phyloP scores from a whole-genome alignment of 1,140 invertebrate genomes.

The Lucilia cuprina region DNA sequence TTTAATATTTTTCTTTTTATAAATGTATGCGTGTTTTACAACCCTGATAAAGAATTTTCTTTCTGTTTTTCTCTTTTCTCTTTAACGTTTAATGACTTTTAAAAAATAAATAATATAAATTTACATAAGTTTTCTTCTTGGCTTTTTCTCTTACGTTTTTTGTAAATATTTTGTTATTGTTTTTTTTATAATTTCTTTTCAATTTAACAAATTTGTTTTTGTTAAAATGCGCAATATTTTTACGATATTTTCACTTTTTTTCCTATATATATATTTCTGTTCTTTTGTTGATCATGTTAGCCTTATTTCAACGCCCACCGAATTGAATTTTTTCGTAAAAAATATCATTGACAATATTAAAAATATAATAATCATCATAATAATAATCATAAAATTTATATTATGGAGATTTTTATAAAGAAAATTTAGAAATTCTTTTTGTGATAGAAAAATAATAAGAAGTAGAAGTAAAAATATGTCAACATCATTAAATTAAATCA shows the following conservation, averaged over 20 bases:
- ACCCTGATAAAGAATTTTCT: constrained; percentile 2
- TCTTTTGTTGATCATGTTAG: neutral
- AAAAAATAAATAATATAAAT: neutral
- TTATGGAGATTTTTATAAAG: neutral
- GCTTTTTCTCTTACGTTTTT: neutral
- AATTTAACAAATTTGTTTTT: neutral
- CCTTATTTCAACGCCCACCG: neutral
- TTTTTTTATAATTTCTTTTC: neutral
- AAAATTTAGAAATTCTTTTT: neutral
- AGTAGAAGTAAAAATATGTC: neutral
- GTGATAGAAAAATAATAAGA: neutral
- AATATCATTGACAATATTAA: neutral
- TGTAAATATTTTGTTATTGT: neutral
- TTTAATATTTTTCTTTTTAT: neutral
- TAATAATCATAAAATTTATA: neutral
- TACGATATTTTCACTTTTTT: neutral
- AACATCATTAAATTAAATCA: neutral
- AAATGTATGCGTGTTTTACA: neutral
- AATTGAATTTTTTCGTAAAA: neutral
- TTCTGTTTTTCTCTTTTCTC: too few species aligned
- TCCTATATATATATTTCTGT: too few species aligned
- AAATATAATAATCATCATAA: neutral
- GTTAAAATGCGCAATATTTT: constrained; percentile 3
- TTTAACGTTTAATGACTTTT: neutral
- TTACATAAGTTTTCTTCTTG: neutral